These are phyloP conservation scores for Procambarus virginalis DNA, from an alignment of 1,140 invertebrate genomes.

Conservation along the genomic window DNA sequence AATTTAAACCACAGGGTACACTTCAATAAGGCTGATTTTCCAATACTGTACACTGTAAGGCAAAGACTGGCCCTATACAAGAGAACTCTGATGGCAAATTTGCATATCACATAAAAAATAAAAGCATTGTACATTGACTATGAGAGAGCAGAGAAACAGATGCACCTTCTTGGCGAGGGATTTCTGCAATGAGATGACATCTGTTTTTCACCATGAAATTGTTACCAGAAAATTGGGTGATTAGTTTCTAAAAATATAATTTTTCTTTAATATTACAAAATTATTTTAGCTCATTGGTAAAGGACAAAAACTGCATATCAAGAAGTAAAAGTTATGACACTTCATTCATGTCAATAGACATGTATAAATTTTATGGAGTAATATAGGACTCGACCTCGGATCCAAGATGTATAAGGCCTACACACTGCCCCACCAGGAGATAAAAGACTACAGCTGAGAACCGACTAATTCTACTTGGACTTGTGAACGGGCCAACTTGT, in stretches of 20 bases:
- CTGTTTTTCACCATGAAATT: not conserved
- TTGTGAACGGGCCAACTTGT: too few relatives aligned
- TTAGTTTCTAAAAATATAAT: conserved; percentile 54
- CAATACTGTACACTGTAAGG: conserved; percentile 16
- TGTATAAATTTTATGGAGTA: too few relatives aligned
- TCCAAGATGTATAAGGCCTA: too few relatives aligned
- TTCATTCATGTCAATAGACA: not conserved
- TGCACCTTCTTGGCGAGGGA: not conserved
- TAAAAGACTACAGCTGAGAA: too few relatives aligned
- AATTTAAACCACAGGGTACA: conserved; percentile 51
- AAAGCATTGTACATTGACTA: not conserved
- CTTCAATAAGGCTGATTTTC: conserved; percentile 48
- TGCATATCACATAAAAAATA: conserved; percentile 13
- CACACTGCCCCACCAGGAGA: too few relatives aligned
- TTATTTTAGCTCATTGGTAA: conserved; percentile 29
- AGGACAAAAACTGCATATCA: conserved; percentile 17
- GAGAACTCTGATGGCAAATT: conserved; percentile 40
- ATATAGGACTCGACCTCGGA: too few relatives aligned
- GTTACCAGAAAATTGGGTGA: not conserved
- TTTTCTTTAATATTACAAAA: conserved; percentile 34
- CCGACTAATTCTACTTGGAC: too few relatives aligned
- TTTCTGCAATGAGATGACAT: not conserved
- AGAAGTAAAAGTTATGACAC: conserved; percentile 4
- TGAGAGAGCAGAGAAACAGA: not conserved
- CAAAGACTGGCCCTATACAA: conserved; percentile 33